Evolutionary conservation across 1,140 invertebrate species (phyloP).

Genomic region (Tribolium castaneum): DNA sequence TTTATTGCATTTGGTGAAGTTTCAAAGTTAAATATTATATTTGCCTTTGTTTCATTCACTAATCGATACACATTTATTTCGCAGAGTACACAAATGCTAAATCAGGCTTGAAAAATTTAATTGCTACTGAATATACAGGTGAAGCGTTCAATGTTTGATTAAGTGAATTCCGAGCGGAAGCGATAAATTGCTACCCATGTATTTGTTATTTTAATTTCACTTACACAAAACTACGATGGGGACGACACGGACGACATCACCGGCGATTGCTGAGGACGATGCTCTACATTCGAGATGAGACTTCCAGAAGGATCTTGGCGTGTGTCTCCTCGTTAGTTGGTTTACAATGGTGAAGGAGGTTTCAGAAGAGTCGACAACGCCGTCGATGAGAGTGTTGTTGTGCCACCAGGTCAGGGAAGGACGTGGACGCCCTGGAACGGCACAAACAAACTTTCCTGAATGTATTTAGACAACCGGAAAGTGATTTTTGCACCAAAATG

Average conservation of each 20-base stretch:
- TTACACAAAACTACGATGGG: conserved; percentile 76
- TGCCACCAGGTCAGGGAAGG: conserved; percentile 85
- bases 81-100: neutral
- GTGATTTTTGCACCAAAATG: neutral
- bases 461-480: neutral
- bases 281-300: conserved; percentile 76
- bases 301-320: conserved; percentile 72
- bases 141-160: neutral
- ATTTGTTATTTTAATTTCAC: conserved; percentile 58
- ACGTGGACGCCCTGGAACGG: conserved; percentile 72
- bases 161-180: neutral
- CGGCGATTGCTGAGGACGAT: conserved; percentile 72
- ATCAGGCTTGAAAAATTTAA: neutral
- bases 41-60: conserved; percentile 17
- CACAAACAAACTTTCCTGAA: neutral
- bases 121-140: neutral
- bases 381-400: conserved; percentile 76
- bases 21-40: conserved; percentile 34
- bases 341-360: conserved; percentile 72
- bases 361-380: conserved; percentile 71
- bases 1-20: conserved; percentile 47
- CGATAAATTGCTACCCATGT: neutral
- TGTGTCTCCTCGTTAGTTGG: conserved; percentile 72
- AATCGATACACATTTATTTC: conserved; percentile 21
- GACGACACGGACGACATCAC: conserved; percentile 69